Evolutionary conservation across 2,888 invertebrate genomes (phyloP), one percentile per base, ranked within the genome.

Genomic region (Nebria salina): DNA sequence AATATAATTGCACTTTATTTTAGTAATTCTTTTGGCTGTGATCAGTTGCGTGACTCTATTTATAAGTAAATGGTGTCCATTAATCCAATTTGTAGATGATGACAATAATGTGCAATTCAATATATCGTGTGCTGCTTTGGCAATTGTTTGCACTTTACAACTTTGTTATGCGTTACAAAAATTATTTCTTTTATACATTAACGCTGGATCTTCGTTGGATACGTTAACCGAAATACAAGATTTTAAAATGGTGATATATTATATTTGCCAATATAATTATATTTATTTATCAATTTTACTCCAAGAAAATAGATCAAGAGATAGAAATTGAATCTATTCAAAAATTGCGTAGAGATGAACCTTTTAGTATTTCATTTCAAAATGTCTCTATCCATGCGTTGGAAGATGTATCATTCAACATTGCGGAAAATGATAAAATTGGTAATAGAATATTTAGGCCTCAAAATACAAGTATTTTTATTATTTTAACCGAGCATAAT

Each of bases 371-470:
- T 20, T 66, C 73, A 74, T 78, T 78, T 66, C 15, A 13, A 41
- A 78, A 78, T 73, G 78, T 68, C n/a, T 34, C 66, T 25, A 5
- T 74, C 20, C 15, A n/a, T 64, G 43, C 75, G 13, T 87, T 93
- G 54, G 89, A 91, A 81, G 89, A 90, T 15, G 86, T 93, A 72
- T 89, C 90, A 4, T 92, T 93, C 85, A 89, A 89, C 65, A 88
- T 93, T 54, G 86, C 89, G 42, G 87, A 90, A 20, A 89, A 90
- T 74, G 92, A 93, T 85, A 93, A 93, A 86, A 89, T 93, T 83
- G 93, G 93, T 88, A 88, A 34, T 34, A 34, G 34, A 34, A 5
- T 34, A 5, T 34, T 34, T 4, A 34, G 34, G 34, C 34, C 34
- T 1, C 34, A 34, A 54, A 54, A 54, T 54, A 54, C 5, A 34